These are phyloP conservation scores for Leptopilina boulardi DNA, from an alignment of 1,140 invertebrate genomes.

Conservation along the genomic window DNA sequence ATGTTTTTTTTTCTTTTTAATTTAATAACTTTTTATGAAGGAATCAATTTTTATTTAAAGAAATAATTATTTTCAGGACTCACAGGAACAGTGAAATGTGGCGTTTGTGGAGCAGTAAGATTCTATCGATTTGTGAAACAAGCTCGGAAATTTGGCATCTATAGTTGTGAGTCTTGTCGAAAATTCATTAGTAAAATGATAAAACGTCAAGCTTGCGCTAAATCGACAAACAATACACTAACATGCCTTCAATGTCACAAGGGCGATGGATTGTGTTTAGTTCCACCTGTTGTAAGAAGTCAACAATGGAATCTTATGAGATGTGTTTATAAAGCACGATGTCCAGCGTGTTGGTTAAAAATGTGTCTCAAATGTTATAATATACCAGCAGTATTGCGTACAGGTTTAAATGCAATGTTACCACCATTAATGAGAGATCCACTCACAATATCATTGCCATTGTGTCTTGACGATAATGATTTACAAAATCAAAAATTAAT, in stretches of 20 bases:
- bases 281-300: constrained; percentile 83
- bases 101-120: constrained; percentile 86
- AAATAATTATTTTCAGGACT: constrained; percentile 73
- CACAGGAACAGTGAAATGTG: constrained; percentile 84
- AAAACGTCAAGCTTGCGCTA: constrained; percentile 80
- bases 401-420: constrained; percentile 80
- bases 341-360: constrained; percentile 92
- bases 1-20: constrained; percentile 23
- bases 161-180: constrained; percentile 89
- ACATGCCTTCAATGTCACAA: constrained; percentile 81
- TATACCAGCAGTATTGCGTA: constrained; percentile 81
- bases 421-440: constrained; percentile 75
- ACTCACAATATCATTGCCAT: constrained; percentile 58
- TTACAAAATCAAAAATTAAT: constrained; percentile 61
- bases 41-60: constrained; percentile 26
- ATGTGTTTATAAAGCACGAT: constrained; percentile 83
- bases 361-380: constrained; percentile 88
- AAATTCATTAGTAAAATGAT: constrained; percentile 91
- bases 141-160: constrained; percentile 88
- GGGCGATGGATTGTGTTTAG: constrained; percentile 83
- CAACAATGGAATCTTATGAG: constrained; percentile 84
- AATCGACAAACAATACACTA: constrained; percentile 73
- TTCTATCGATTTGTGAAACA: constrained; percentile 86
- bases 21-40: neutral
- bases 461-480: constrained; percentile 62